Conservation (phyloP, 2,888 invertebrate genomes). For the Deilephila porcellus region DNA sequence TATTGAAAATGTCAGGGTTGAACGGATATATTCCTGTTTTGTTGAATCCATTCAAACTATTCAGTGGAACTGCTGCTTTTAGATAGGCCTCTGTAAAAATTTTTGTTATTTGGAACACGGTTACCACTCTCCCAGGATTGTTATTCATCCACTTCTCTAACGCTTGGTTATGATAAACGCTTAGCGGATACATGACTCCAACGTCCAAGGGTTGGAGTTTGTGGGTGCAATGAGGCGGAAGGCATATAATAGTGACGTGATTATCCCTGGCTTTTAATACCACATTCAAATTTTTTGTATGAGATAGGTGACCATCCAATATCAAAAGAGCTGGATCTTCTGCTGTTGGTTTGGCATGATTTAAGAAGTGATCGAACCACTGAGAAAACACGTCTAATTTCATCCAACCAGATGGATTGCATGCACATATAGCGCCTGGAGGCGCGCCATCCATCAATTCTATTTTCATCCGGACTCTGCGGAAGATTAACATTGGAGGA, state of each 20-base stretch:
- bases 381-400: conserved; percentile 50
- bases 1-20: too few relatives aligned
- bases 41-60: too few relatives aligned
- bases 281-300: conserved; percentile 37
- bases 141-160: background rate
- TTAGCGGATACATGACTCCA: too few relatives aligned
- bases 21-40: too few relatives aligned
- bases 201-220: conserved; percentile 24
- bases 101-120: background rate
- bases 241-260: conserved; percentile 51
- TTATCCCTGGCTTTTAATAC: conserved; percentile 44
- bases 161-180: too few relatives aligned
- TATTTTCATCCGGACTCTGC: conserved; percentile 43
- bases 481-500: conserved; percentile 44
- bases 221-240: conserved; percentile 42
- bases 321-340: conserved; percentile 52
- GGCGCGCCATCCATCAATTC: conserved; percentile 50
- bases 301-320: conserved; percentile 55
- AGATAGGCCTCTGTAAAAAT: background rate
- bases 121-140: background rate
- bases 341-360: conserved; percentile 41
- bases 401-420: conserved; percentile 46
- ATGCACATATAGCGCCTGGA: conserved; percentile 42
- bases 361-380: conserved; percentile 63
- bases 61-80: background rate